Percentiles rank a stretch among this genome's conserved stretches.
These are phyloP conservation scores for Crotalus tigris DNA, from an alignment of 2,113 vertebrate species.

Conservation along the genomic window DNA sequence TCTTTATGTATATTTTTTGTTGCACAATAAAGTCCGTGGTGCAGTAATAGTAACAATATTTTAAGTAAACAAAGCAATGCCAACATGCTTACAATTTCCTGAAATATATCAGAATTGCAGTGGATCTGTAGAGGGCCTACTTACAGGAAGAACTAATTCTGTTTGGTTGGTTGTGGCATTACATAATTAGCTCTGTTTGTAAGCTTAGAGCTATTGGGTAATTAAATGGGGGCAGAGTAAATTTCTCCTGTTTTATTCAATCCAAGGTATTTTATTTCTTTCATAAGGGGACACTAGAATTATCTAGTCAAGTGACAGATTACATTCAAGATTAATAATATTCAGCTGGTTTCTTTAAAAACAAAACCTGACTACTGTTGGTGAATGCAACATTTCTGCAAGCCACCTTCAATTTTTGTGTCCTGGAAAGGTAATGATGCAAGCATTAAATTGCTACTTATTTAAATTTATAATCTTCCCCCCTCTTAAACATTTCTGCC, in stretches of 20 bases:
- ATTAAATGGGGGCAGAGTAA: neutral
- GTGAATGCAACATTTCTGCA: slow-evolving; percentile 34
- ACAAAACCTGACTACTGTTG: neutral
- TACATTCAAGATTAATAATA: slow-evolving; percentile 19
- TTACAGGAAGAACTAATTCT: slow-evolving; percentile 26
- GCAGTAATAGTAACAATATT: slow-evolving; percentile 80
- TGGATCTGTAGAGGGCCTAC: slow-evolving; percentile 35
- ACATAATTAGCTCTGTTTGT: slow-evolving; percentile 41
- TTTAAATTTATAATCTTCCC: slow-evolving; percentile 22
- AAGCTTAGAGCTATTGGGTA: slow-evolving; percentile 39
- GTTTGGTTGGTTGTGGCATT: slow-evolving; percentile 33
- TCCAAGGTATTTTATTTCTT: slow-evolving; percentile 21
- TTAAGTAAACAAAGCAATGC: slow-evolving; percentile 67
- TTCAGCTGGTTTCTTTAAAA: slow-evolving; percentile 17
- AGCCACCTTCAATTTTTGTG: slow-evolving; percentile 52
- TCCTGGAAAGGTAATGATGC: slow-evolving; percentile 45
- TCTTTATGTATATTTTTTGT: slow-evolving; percentile 95
- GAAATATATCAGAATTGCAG: slow-evolving; percentile 40
- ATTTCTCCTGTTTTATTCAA: slow-evolving; percentile 27
- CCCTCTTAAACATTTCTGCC: neutral
- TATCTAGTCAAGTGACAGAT: slow-evolving; percentile 15
- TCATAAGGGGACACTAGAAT: slow-evolving; percentile 19
- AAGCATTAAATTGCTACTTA: slow-evolving; percentile 46
- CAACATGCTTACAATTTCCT: slow-evolving; percentile 60
- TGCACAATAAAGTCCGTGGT: slow-evolving; percentile 89